Conservation (phyloP, 2,113 vertebrate species). For the Penelope pileata region DNA sequence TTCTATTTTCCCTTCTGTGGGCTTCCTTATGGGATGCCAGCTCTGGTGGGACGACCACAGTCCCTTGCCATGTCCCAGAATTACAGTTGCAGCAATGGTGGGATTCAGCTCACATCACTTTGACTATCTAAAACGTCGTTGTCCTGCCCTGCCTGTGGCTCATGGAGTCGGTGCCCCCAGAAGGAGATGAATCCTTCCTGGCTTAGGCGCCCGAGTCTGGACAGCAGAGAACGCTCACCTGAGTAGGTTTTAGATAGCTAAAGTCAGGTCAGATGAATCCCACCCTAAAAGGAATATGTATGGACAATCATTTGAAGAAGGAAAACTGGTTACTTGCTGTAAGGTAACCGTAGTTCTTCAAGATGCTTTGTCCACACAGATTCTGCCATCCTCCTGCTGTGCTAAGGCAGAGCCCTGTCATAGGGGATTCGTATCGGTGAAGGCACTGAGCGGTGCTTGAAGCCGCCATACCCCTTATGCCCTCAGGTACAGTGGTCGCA, state of each 20-base stretch:
- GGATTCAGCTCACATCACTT: constrained; percentile 65
- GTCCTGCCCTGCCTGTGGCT: background rate
- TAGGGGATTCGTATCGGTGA: constrained; percentile 60
- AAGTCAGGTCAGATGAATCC: constrained; percentile 66
- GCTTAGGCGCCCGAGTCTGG: background rate
- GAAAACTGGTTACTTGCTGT: constrained; percentile 61
- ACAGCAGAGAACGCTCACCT: background rate
- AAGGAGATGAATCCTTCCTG: background rate
- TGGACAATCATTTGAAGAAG: constrained; percentile 73
- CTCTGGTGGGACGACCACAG: background rate
- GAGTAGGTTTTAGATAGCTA: constrained; percentile 34
- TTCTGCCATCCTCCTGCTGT: constrained; percentile 52
- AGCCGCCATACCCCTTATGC: constrained; percentile 74
- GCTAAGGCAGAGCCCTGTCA: constrained; percentile 54
- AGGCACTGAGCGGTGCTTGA: constrained; percentile 71
- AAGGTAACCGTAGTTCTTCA: constrained; percentile 67
- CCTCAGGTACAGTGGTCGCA: constrained; percentile 75
- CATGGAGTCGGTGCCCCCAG: background rate
- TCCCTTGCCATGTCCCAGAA: background rate
- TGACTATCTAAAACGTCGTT: constrained; percentile 51
- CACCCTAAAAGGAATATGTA: constrained; percentile 64
- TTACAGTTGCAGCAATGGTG: constrained; percentile 15
- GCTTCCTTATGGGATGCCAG: constrained; percentile 36
- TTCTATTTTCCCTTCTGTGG: constrained; percentile 27
- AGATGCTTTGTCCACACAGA: constrained; percentile 74